Base-by-base conservation (phyloP, 2,113 vertebrate genomes). In the Propithecus coquereli region DNA sequence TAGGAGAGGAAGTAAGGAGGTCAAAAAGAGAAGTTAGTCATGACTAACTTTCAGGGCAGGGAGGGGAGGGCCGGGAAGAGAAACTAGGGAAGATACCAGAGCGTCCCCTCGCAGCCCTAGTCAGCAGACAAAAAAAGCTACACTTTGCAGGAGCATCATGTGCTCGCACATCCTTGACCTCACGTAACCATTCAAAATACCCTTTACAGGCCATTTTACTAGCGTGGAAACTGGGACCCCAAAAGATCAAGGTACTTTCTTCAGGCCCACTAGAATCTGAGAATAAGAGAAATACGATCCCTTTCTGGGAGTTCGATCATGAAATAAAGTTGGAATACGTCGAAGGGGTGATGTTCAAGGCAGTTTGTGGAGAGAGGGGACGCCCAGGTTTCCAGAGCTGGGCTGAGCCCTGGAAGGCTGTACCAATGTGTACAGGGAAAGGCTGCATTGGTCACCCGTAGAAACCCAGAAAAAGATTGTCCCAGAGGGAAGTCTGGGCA, bases 251-350 rank as follows among this genome's bases (percentile, higher is more conserved):
- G 17, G 25, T 82, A 34, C n/a, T n/a, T 50, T 84, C 30, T 80
- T 87, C 25, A n/a, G 52, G 20, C 22, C 59, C 47, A 61, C 9
- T 47, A 57, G 34, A 83, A 74, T 81, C 63, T 47, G 40, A 12
- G 59, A 61, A 61, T 45, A 65, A 87, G 40, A 61, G 57, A 79
- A 88, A 43, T 25, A 73, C 1, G 22, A 74, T 91, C 9, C 37
- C 25, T 88, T 25, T 54, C 45, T 25, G 20, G 13, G 45, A 89
- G n/a, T 32, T 57, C 43, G 88, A 45, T 68, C 50, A 6, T 54
- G 87, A 83, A 77, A n/a, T 32, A 50, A 84, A 96, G 66, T 73
- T 30, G 80, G 57, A 66, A 52, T 27, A 59, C 34, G 23, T 50
- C 16, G 43, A 71, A 93, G 74, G 27, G 34, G 10, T 34, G 76